Evolutionary conservation across 2,113 vertebrate species (phyloP).

Genomic region (Pluvialis apricaria): DNA sequence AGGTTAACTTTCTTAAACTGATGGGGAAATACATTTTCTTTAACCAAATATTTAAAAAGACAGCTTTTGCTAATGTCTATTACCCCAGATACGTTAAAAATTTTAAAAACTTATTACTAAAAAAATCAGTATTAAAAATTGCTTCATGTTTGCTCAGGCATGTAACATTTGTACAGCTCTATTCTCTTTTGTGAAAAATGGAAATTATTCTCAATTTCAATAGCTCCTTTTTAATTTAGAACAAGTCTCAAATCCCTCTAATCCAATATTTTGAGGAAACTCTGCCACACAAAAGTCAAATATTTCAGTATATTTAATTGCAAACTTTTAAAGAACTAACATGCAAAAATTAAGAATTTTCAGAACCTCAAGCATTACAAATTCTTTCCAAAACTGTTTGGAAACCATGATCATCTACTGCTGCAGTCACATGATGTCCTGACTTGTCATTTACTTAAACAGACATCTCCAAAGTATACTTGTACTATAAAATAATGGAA

Average conservation of each 20-base stretch:
- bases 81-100: not conserved
- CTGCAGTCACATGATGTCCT: not conserved
- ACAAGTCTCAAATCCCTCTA: not conserved
- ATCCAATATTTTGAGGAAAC: not conserved
- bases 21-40: not conserved
- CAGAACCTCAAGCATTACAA: not conserved
- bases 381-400: not conserved
- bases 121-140: not conserved
- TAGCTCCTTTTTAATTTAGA: not conserved
- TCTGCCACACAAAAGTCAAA: not conserved
- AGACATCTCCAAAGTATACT: not conserved
- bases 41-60: not conserved
- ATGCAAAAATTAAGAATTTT: not conserved
- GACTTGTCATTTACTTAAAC: not conserved
- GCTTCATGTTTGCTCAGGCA: not conserved
- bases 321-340: not conserved
- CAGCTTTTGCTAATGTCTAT: not conserved
- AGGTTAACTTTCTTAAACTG: not conserved
- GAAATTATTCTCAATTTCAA: not conserved
- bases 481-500: not conserved
- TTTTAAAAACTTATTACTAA: not conserved
- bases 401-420: not conserved
- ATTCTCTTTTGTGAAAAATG: not conserved
- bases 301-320: not conserved
- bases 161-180: not conserved